Conservation (phyloP, 1,140 invertebrate genomes). For the Episyrphus balteatus region DNA sequence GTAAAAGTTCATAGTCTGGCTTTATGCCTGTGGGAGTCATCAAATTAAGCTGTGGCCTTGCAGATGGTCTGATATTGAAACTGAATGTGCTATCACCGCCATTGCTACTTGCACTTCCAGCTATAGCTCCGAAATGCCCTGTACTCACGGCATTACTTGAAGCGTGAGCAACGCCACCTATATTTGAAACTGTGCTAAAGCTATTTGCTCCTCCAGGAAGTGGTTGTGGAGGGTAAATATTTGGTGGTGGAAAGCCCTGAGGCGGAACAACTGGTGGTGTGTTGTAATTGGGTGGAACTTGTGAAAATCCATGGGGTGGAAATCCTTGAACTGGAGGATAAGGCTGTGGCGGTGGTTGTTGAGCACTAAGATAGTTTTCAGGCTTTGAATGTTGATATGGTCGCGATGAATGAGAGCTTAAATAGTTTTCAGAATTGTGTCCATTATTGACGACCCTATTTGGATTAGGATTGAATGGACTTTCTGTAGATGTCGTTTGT, state of each 20-base stretch:
- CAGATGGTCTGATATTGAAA: conserved; percentile 24
- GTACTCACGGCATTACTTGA: conserved; percentile 21
- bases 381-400: neutral
- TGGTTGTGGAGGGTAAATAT: conserved; percentile 5
- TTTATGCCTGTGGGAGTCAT: conserved; percentile 7
- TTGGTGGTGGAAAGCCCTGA: neutral
- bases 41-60: conserved; percentile 13
- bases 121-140: conserved; percentile 23
- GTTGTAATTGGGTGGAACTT: neutral
- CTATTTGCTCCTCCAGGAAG: conserved; percentile 5
- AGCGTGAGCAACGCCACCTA: conserved; percentile 16
- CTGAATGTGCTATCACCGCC: conserved; percentile 30
- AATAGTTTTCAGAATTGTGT: neutral
- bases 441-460: neutral
- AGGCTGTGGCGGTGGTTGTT: no score
- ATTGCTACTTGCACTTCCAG: conserved; percentile 26
- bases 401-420: neutral
- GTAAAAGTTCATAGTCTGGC: conserved; percentile 13
- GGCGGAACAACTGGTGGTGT: neutral
- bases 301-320: no score
- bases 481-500: conserved; percentile 4
- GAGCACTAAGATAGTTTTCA: neutral
- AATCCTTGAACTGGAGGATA: no score
- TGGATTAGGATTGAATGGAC: neutral
- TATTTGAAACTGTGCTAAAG: conserved; percentile 3